Conservation (phyloP, 1,140 invertebrate genomes). For the Mycetomoellerius zeteki region DNA sequence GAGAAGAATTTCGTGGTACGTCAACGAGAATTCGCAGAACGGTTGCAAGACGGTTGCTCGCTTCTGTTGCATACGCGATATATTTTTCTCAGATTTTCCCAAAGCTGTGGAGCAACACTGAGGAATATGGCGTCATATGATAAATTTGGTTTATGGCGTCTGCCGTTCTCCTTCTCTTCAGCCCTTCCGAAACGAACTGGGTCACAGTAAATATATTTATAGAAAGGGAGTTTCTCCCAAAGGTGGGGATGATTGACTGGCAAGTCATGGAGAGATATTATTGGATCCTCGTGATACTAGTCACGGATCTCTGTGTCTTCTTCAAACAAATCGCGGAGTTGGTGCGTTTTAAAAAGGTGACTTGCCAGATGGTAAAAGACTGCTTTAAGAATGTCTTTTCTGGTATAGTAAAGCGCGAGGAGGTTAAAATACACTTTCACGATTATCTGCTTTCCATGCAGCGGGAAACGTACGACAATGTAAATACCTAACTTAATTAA, state of each 20-base stretch:
- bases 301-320: conserved; percentile 40
- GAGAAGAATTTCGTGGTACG: not conserved
- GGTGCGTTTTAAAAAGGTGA: conserved; percentile 27
- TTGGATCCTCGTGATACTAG: conserved; percentile 60
- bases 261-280: conserved; percentile 71
- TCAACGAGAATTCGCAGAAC: conserved; percentile 22
- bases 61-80: not conserved
- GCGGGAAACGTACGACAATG: not conserved
- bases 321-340: conserved; percentile 50
- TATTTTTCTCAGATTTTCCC: conserved; percentile 12
- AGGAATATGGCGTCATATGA: conserved; percentile 48
- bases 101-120: not conserved
- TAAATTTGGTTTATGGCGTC: conserved; percentile 72
- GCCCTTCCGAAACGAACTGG: conserved; percentile 56
- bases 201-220: conserved; percentile 70
- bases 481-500: conserved; percentile 39
- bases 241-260: conserved; percentile 46
- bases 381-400: conserved; percentile 23
- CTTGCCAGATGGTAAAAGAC: conserved; percentile 32
- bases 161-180: conserved; percentile 27
- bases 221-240: conserved; percentile 66
- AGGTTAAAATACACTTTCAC: conserved; percentile 28
- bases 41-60: not conserved
- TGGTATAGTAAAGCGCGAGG: not conserved
- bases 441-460: not conserved